phyloP scores from a whole-genome alignment of 2,113 vertebrate genomes.

The Petrocephalus zakoni region DNA sequence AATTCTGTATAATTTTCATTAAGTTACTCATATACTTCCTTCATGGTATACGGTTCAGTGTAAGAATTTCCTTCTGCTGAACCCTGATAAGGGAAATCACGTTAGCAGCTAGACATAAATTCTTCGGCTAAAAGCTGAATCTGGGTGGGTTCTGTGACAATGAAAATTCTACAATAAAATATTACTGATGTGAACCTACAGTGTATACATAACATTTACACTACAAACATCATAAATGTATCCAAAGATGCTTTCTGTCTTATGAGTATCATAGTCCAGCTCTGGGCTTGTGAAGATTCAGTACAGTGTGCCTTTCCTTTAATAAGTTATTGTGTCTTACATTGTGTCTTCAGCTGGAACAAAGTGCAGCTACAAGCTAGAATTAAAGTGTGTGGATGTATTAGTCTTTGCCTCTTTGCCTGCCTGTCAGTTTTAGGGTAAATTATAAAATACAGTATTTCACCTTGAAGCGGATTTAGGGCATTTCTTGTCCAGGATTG shows the following conservation, averaged over 20 bases:
- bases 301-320: neutral
- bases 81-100: neutral
- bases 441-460: neutral
- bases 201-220: neutral
- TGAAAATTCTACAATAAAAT: neutral
- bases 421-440: neutral
- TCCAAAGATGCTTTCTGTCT: neutral
- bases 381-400: neutral
- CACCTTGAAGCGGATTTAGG: neutral
- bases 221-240: neutral
- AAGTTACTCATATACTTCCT: neutral
- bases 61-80: neutral
- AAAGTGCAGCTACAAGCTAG: neutral
- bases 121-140: neutral
- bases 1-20: conserved; percentile 3
- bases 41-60: neutral
- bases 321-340: neutral
- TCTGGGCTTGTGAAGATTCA: neutral
- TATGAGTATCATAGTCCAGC: neutral
- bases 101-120: neutral
- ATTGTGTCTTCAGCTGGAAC: neutral
- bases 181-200: neutral
- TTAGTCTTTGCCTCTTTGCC: neutral
- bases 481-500: neutral
- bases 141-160: neutral